Percentiles rank a stretch among this genome's conserved stretches.
Evolutionary conservation across 2,113 vertebrate species (phyloP).

Genomic region (Acanthisitta chloris): DNA sequence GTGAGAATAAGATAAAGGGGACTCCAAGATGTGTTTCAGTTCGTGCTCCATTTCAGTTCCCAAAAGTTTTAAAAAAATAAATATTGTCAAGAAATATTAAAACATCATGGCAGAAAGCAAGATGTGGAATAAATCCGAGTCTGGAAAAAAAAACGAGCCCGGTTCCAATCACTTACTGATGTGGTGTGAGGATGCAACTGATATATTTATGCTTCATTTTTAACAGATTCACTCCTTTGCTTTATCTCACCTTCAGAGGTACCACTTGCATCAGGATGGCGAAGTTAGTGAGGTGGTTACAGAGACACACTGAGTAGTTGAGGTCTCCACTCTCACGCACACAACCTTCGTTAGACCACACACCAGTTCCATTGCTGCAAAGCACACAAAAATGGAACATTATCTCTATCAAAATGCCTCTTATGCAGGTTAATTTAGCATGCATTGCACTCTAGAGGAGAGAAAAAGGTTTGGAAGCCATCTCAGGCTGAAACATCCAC

Average conservation of each 20-base stretch:
- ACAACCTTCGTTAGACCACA: slow-evolving; percentile 92
- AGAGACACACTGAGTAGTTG: slow-evolving; percentile 86
- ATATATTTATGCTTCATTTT: not conserved
- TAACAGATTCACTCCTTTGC: not conserved
- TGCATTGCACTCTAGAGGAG: not conserved
- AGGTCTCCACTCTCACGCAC: slow-evolving; percentile 80
- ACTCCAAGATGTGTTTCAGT: not conserved
- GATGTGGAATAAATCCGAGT: not conserved
- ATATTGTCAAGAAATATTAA: not conserved
- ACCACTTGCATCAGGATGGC: slow-evolving; percentile 99
- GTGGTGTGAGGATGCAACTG: not conserved
- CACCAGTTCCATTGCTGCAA: slow-evolving; percentile 77
- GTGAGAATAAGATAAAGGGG: not conserved
- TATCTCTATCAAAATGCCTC: not conserved
- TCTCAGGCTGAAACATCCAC: not conserved
- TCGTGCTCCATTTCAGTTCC: not conserved
- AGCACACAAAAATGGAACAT: not conserved
- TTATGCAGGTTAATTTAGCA: not conserved
- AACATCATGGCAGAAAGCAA: not conserved
- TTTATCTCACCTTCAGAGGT: slow-evolving; percentile 86
- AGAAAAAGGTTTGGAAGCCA: not conserved
- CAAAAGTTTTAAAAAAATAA: not conserved
- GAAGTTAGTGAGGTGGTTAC: slow-evolving; percentile 97
- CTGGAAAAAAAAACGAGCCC: not conserved
- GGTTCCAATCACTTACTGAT: not conserved